A percentile compares a stretch with the other conserved stretches of the same genome.
These are phyloP conservation scores for Gobiocypris rarus DNA, from an alignment of 2,113 vertebrate genomes.

Conservation along the genomic window DNA sequence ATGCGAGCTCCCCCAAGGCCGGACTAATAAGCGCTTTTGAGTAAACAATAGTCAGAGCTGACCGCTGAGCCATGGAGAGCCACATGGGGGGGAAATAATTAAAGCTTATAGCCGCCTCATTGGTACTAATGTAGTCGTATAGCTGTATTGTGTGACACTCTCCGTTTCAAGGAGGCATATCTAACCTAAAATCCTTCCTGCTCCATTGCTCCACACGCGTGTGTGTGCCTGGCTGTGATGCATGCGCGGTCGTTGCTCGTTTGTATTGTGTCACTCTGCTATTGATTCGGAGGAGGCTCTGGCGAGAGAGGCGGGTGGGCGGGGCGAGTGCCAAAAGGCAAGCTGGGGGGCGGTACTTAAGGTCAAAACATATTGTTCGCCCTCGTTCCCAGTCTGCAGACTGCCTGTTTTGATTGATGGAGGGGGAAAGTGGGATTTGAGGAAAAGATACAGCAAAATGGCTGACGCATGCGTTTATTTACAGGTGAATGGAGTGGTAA, in stretches of 20 bases:
- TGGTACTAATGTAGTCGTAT: conserved; percentile 17
- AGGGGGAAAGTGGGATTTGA: conserved; percentile 63
- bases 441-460: conserved; percentile 31
- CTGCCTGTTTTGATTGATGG: conserved; percentile 75
- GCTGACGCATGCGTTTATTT: neutral
- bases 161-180: conserved; percentile 6
- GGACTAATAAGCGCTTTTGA: conserved; percentile 54
- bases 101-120: conserved; percentile 36
- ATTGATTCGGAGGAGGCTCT: conserved; percentile 47
- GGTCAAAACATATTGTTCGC: conserved; percentile 82
- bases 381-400: conserved; percentile 66
- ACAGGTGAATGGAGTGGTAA: neutral
- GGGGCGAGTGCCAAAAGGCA: conserved; percentile 71
- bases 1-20: conserved; percentile 44
- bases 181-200: neutral
- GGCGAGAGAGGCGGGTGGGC: conserved; percentile 27
- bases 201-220: neutral
- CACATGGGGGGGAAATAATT: conserved; percentile 44
- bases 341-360: conserved; percentile 74
- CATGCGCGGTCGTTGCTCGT: conserved; percentile 45
- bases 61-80: conserved; percentile 47
- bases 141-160: conserved; percentile 13
- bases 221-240: conserved; percentile 12
- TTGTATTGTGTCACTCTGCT: conserved; percentile 54
- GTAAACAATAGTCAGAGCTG: conserved; percentile 59